Evolutionary conservation across 2,797 vertebrate species (phyloP).

Genomic region (Sphenopsis melanotis): DNA sequence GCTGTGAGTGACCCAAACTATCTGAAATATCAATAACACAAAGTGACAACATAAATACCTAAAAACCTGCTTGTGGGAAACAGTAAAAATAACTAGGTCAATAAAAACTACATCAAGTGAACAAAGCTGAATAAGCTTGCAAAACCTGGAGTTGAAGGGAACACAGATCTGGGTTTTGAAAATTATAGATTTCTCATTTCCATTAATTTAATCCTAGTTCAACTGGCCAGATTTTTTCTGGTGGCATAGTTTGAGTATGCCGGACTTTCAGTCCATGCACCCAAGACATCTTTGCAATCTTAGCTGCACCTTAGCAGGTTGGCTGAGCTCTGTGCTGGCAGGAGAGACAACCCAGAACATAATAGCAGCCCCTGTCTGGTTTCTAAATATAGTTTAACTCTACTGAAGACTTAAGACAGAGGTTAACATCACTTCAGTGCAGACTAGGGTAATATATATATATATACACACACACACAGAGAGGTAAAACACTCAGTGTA

Average conservation of each 20-base stretch:
- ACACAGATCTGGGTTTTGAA: not conserved
- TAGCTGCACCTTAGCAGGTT: not conserved
- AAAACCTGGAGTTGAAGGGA: not conserved
- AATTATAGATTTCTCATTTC: not conserved
- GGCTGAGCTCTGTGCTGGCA: not conserved
- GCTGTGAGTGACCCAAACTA: not conserved
- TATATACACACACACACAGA: rapidly evolving
- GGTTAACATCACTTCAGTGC: not conserved
- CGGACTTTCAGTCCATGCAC: not conserved
- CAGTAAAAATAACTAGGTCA: not conserved
- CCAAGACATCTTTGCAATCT: not conserved
- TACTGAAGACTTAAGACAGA: not conserved
- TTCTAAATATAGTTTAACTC: not conserved
- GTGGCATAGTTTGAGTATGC: not conserved
- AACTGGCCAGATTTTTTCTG: not conserved
- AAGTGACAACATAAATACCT: not conserved
- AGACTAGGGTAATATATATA: not conserved
- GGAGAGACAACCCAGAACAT: not conserved
- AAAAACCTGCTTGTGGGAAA: not conserved
- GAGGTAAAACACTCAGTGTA: not conserved
- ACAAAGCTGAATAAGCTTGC: not conserved
- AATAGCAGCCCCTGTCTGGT: not conserved
- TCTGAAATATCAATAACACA: not conserved
- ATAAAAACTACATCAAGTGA: not conserved
- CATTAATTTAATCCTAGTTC: not conserved